Base-by-base conservation (phyloP, 2,888 invertebrate genomes). In the Drosophila paramelanica region DNA sequence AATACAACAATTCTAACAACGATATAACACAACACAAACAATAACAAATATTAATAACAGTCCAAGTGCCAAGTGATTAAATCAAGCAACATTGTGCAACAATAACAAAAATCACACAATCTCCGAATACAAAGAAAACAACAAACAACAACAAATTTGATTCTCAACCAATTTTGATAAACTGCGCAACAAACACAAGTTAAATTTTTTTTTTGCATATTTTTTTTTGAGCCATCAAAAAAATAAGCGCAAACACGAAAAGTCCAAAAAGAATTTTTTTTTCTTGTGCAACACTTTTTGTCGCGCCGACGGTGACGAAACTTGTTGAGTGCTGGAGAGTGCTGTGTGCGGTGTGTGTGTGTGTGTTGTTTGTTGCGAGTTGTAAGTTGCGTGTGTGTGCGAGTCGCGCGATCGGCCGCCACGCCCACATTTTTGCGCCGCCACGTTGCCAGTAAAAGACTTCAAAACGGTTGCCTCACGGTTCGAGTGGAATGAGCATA, bases 401-500 rank as follows among this genome's bases (percentile, higher is more conserved):
- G 57, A 46, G 55, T 47, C 45, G 56, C 53, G 57, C 67, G 53
- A 70, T 64, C 67, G 59, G 60, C 66, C 58, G 73, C 66, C 67
- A 61, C 73, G 73, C 72, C 72, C 72, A 67, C 72, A 51, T 77
- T 77, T 75, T 78, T 62, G 58, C 78, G 82, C 79, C 74, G 77
- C 88, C 82, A 88, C 89, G 89, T 90, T 87, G 75, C 77, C 79
- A 79, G 77, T 84, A 77, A 89, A 91, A 91, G 89, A 91, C 88
- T 91, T 91, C 91, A 91, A 92, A 85, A 91, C 91, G 91, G 91
- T 91, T 90, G 91, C 91, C 91, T 91, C 91, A 91, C 90, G 91
- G 90, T 91, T 91, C 89, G 91, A 91, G 92, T 92, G 92, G 92
- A 92, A 92, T 92, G 92, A 92, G 89, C 91, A 92, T 91, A 91